A percentile compares a stretch with the other conserved stretches of the same genome.
Conservation (phyloP, 2,797 vertebrate species). For the Sebastolobus altivelis region DNA sequence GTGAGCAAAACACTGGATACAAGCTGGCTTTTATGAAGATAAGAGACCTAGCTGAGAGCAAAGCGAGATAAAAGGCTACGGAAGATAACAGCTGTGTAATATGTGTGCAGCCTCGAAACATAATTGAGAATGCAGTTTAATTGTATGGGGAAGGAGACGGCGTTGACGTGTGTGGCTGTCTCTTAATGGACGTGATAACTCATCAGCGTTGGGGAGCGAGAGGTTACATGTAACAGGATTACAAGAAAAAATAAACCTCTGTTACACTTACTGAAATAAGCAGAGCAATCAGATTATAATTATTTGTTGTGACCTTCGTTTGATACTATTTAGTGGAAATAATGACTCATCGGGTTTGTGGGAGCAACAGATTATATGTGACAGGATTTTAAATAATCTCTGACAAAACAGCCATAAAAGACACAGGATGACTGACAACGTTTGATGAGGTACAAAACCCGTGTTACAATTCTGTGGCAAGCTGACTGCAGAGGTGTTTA, state of each 20-base stretch:
- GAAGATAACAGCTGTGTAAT: conserved; percentile 69
- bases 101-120: conserved; percentile 38
- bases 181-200: conserved; percentile 70
- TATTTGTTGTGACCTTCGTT: conserved; percentile 61
- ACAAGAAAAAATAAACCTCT: conserved; percentile 32
- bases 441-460: conserved; percentile 10
- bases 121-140: neutral
- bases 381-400: conserved; percentile 30
- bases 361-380: conserved; percentile 12
- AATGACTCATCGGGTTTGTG: conserved; percentile 25
- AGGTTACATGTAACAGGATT: conserved; percentile 66
- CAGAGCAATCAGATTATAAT: conserved; percentile 33
- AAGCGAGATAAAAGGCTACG: conserved; percentile 59
- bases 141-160: neutral
- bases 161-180: conserved; percentile 30
- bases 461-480: neutral
- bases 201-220: conserved; percentile 40
- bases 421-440: neutral
- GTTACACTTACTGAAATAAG: conserved; percentile 56
- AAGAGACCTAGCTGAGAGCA: conserved; percentile 60
- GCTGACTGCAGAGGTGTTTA: conserved; percentile 6
- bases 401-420: conserved; percentile 15
- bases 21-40: conserved; percentile 67
- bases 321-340: conserved; percentile 28
- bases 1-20: conserved; percentile 54